Base-by-base conservation (phyloP, 2,113 vertebrate genomes). In the Puntigrus tetrazona region DNA sequence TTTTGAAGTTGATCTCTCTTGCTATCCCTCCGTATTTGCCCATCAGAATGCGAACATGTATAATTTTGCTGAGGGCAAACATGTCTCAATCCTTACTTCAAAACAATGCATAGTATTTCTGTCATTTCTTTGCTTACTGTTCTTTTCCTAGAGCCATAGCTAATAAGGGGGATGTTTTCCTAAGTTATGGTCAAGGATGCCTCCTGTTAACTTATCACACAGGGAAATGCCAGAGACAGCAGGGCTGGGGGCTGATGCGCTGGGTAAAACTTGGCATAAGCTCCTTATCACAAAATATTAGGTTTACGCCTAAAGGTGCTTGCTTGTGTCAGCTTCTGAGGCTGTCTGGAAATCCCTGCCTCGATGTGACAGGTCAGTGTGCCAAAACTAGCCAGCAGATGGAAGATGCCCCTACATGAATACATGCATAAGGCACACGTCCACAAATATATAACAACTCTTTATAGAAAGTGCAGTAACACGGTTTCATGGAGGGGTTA, bases 241-340 rank as follows among this genome's bases (percentile, higher is more conserved):
- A 93, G 92, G 90, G 94, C 94, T 95, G 87, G 89, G 83, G 87
- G 94, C 92, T 93, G 93, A 93, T 94, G 95, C 94, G 89, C 91
- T 87, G 90, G 90, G 90, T 94, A 91, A 94, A 95, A 93, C 93
- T 92, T 82, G 95, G 90, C 95, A 96, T 96, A 97, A 96, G 95
- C 95, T 97, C 92, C 95, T 96, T 96, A 97, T 97, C 96, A 95
- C 92, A 96, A 96, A 95, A 95, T 93, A 96, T 96, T 96, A 96
- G 88, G 89, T 93, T 93, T 87, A 91, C 88, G 91, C 92, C 8
- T 3, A 95, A 95, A 95, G 93, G 95, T 94, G 94, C 95, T 92
- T 83, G 41, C 90, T 94, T 94, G 92, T 95, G 95, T 96, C 95
- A 96, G 94, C 91, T 96, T 94, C 93, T 93, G 91, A 88, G 94